Percentiles rank a stretch among this genome's conserved stretches.
phyloP scores from a whole-genome alignment of 1,140 invertebrate genomes.

The Liolophura sinensis region DNA sequence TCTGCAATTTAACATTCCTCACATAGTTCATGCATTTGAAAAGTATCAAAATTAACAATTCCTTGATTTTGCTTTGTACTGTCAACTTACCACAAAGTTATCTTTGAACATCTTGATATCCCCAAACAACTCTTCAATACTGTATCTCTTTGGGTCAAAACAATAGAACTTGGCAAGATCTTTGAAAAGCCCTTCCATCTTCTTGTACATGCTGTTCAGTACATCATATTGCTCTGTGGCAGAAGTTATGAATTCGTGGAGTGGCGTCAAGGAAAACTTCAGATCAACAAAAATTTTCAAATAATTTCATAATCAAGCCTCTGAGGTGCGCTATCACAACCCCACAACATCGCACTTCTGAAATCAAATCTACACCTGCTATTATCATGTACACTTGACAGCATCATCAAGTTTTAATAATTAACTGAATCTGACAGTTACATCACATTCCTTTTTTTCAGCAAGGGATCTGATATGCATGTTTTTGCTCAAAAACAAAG shows the following conservation, averaged over 20 bases:
- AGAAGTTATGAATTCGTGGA: constrained; percentile 34
- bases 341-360: not conserved
- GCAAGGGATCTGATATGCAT: too few species aligned
- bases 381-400: not conserved
- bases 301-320: not conserved
- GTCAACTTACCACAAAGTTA: constrained; percentile 74
- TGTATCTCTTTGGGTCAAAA: constrained; percentile 93
- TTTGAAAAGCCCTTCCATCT: constrained; percentile 85
- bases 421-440: too few species aligned
- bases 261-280: constrained; percentile 40
- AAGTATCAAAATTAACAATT: constrained; percentile 8
- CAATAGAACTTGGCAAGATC: constrained; percentile 88
- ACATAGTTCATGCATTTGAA: constrained; percentile 5
- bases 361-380: too few species aligned
- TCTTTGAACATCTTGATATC: constrained; percentile 97
- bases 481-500: too few species aligned
- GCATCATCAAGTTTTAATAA: too few species aligned
- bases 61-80: not conserved
- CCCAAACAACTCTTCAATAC: constrained; percentile 93
- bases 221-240: constrained; percentile 85
- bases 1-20: too few species aligned
- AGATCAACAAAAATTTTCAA: not conserved
- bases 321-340: too few species aligned
- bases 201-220: constrained; percentile 89
- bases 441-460: too few species aligned